phyloP scores from a whole-genome alignment of 2,113 vertebrate species.

The Gadus chalcogrammus region DNA sequence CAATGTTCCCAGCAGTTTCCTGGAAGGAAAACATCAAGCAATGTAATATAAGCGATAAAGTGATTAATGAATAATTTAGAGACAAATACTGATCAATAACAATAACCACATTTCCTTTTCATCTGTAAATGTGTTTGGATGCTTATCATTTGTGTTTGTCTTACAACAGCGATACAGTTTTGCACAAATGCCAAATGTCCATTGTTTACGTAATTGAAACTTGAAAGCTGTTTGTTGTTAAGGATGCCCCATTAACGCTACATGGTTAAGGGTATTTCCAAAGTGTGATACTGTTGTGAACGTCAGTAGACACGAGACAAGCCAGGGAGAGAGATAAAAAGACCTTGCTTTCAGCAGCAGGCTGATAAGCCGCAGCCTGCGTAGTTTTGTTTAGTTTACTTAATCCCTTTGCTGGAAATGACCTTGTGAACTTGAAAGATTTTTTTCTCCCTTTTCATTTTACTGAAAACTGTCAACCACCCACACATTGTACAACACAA shows the following conservation, averaged over 20 bases:
- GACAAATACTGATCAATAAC: too few species aligned
- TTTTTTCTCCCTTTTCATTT: slow-evolving; percentile 40
- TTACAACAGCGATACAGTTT: too few species aligned
- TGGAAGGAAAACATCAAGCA: too few species aligned
- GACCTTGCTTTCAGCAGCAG: slow-evolving; percentile 64
- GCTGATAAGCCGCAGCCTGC: slow-evolving; percentile 78
- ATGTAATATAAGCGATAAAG: too few species aligned
- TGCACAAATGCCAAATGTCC: too few species aligned
- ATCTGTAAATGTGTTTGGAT: too few species aligned
- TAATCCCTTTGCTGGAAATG: slow-evolving; percentile 74
- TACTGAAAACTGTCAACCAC: slow-evolving; percentile 49
- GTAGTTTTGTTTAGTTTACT: slow-evolving; percentile 76
- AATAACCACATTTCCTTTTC: too few species aligned
- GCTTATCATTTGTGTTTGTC: too few species aligned
- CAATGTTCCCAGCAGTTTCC: too few species aligned
- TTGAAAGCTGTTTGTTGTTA: background rate
- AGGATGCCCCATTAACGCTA: slow-evolving; percentile 18
- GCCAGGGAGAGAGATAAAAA: slow-evolving; percentile 11
- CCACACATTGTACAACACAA: slow-evolving; percentile 45
- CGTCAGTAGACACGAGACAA: background rate
- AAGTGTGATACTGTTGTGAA: slow-evolving; percentile 42
- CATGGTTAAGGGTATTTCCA: slow-evolving; percentile 37
- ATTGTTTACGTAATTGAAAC: background rate
- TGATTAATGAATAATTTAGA: too few species aligned
- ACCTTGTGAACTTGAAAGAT: slow-evolving; percentile 72